Base-by-base conservation (phyloP, 2,888 invertebrate genomes). In the Drosophila mimetica region DNA sequence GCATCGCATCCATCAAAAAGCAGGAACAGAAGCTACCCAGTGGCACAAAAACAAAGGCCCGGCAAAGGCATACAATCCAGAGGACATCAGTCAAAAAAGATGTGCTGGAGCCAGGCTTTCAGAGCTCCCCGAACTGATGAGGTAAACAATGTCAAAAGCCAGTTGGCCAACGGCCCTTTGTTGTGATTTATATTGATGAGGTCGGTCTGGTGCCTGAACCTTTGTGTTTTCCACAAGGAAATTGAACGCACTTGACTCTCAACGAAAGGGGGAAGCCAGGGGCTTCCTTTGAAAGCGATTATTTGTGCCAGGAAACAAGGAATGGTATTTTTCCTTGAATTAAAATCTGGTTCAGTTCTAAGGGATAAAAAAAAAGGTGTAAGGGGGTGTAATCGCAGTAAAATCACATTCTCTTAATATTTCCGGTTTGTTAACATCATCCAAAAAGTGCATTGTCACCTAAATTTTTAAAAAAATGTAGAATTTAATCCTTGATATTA, bases 161-260 rank as follows among this genome's bases (percentile, higher is more conserved):
- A 79, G 76, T 82, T 76, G 61, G 66, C 63, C 69, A 57, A 63
- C 44, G 36, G 70, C 52, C 82, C 70, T 81, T 81, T 81, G 87
- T 81, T 87, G 74, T 87, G 81, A 82, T 86, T 86, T 85, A 82
- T 86, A 81, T 87, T 86, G 80, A 85, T 50, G 46, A 57, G 58
- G 58, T 16, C 46, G 16, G 25, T 9, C 28, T 18, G 46, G 3
- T 25, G 16, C 18, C 18, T 13, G 46, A 46, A 16, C 28, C 28
- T 16, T 28, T 18, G 30, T 30, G 30, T 46, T 39, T 28, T 22
- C 14, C 58, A 46, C 22, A 50, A 71, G 80, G 48, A 71, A 83
- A 80, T 80, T 53, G 71, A 44, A 53, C 28, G 63, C 69, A 74
- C 86, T 80, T 83, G 84, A 42, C 59, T 71, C 32, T 42, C 75